Evolutionary conservation across 2,113 vertebrate genomes (phyloP), one percentile per base, ranked within the genome.

Genomic region (Phrynosoma blainvillii): DNA sequence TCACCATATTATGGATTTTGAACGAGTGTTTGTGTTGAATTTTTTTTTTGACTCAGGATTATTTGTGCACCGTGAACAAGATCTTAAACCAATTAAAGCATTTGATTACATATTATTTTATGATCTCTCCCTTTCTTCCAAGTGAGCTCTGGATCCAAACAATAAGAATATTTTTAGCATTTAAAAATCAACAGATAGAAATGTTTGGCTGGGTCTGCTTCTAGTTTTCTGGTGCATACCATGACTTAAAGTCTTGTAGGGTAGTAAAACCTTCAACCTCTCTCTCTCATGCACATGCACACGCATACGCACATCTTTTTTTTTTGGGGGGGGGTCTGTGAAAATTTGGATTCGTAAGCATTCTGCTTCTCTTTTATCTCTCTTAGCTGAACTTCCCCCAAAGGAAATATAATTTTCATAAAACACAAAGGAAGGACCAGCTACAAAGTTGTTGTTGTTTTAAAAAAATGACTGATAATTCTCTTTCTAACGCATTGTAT

Each of bases 381-480:
- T 95, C 91, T 95, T 92, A 93, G 93, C 91, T 91, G 92, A 93
- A 93, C 89, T 93, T 90, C 87, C 94, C 62, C 94, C 59, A 59
- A 92, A 95, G 92, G 95, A 96, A 91, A 93, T 91, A 87, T 89
- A 84, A 96, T 96, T 96, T 96, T 97, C 95, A 95, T 88, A 96
- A 93, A 96, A 95, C 95, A 93, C 95, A 94, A 96, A 96, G 94
- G 94, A 95, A 95, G 86, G 94, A 87, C 95, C 73, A 83, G 92
- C 91, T 93, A 92, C 93, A 96, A 94, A 90, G 73, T 30, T 42
- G 56, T 30, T 66, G n/a, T 59, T 70, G n/a, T 80, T 73, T 87
- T 93, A 40, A 4, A 7, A 80, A 66, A 89, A 94, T 91, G 87
- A 82, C 88, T 93, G 94, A 95, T 94, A 90, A 91, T 21, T 52